These are phyloP conservation scores for Heliconius ismenius DNA, from an alignment of 2,888 invertebrate species.

Conservation along the genomic window DNA sequence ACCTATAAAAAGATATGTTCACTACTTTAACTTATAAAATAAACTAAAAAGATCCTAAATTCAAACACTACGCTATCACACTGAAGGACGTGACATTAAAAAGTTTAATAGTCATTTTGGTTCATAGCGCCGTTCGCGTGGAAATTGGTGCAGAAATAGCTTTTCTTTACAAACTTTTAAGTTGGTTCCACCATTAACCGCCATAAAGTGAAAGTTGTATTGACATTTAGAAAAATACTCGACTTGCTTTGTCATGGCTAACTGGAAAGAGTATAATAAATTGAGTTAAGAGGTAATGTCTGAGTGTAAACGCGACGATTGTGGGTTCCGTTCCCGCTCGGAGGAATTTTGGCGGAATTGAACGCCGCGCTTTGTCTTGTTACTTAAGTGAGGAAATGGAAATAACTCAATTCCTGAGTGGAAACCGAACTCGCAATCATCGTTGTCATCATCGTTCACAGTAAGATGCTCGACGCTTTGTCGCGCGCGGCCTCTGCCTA, in stretches of 20 bases:
- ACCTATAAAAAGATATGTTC: too few relatives aligned
- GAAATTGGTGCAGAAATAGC: slow-evolving; percentile 69
- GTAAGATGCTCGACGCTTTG: too few relatives aligned
- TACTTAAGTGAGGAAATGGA: neutral
- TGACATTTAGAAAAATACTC: slow-evolving; percentile 24
- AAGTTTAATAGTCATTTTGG: slow-evolving; percentile 73
- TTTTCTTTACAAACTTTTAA: slow-evolving; percentile 56
- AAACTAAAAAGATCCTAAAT: slow-evolving; percentile 37
- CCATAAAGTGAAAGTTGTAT: slow-evolving; percentile 32
- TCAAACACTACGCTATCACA: slow-evolving; percentile 45
- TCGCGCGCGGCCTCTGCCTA: too few relatives aligned
- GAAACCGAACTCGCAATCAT: too few relatives aligned
- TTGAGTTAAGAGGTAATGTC: neutral
- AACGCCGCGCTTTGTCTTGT: neutral
- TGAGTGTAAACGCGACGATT: neutral
- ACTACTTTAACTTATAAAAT: neutral
- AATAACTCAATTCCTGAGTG: too few relatives aligned
- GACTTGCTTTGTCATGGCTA: neutral
- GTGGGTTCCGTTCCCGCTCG: too few relatives aligned
- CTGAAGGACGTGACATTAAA: slow-evolving; percentile 62
- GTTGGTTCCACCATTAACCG: slow-evolving; percentile 41
- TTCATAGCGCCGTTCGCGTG: slow-evolving; percentile 67
- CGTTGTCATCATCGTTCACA: too few relatives aligned
- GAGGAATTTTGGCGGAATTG: neutral
- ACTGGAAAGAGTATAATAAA: neutral